phyloP scores from a whole-genome alignment of 2,888 invertebrate species.

The Eupithecia vulgata region DNA sequence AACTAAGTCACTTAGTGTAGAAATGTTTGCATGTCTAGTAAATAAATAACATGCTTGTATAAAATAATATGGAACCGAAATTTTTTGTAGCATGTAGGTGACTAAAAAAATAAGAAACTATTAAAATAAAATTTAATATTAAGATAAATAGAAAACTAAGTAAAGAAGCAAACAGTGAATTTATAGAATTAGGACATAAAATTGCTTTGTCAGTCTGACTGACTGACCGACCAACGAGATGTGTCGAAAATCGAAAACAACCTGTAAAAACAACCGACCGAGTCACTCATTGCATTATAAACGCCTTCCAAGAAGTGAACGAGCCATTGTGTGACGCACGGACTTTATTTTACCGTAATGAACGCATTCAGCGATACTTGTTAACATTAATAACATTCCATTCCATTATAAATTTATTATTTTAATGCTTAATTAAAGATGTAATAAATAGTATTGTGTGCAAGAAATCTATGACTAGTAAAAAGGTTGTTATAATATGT shows the following conservation, averaged over 20 bases:
- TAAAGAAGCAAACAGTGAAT: not conserved
- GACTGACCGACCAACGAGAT: too few relatives aligned
- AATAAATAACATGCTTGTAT: too few relatives aligned
- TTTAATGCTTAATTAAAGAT: not conserved
- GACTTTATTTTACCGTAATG: constrained; percentile 44
- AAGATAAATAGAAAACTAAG: not conserved
- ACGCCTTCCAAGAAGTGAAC: constrained; percentile 43
- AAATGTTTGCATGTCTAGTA: not conserved
- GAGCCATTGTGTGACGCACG: constrained; percentile 39
- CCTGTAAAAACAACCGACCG: constrained; percentile 30
- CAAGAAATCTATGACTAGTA: not conserved
- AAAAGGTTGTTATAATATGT: not conserved
- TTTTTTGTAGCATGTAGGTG: not conserved
- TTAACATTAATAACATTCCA: constrained; percentile 21
- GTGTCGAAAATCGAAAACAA: constrained; percentile 31
- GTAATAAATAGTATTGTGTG: not conserved
- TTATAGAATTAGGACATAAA: not conserved
- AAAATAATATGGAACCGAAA: not conserved
- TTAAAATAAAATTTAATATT: too few relatives aligned
- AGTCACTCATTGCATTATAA: constrained; percentile 37
- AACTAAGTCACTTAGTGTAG: not conserved
- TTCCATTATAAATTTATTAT: constrained; percentile 16
- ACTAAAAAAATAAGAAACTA: not conserved
- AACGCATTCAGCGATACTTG: constrained; percentile 36
- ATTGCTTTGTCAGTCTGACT: not conserved